Base-by-base conservation (phyloP, 53 echinoderm and acorn worm genomes). In the Echinarachnius parma region DNA sequence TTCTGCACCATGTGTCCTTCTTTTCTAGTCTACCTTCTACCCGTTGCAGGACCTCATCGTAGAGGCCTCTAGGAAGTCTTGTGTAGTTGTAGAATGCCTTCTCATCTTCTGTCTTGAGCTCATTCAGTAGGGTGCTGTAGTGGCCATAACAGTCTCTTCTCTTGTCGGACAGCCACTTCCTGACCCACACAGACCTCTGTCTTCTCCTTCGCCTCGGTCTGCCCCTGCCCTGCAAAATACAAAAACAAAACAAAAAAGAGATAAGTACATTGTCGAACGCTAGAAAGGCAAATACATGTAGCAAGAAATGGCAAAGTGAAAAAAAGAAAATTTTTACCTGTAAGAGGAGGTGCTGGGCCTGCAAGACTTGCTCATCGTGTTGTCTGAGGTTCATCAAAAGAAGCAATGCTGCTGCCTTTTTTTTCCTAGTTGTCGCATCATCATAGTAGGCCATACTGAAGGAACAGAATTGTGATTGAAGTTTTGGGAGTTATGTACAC, bases 1-100 rank as follows among this genome's bases (percentile, higher is more conserved):
- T 34, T 59, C 80, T 53, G 45, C 20, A 57, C 42, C 42, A 22
- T 52, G 67, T 79, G 50, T 35, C 42, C 56, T 36, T 53, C 67
- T 67, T 66, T 32, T 49, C 47, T 63, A 77, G 64, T 46, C 64
- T 28, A 31, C 19, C 29, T 49, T 49, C 50, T 50, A 76, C 42
- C 22, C 76, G 36, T 39, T 5, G 14, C 55, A 53, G 50, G 53
- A n/a, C n/a, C n/a, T n/a, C 75, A 75, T 59, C 39, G 28, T 21
- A 59, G 24, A 75, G 32, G 24, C 22, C 75, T 44, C 21, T 32
- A 7, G 58, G 27, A 22, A 75, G 32, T 35, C 59, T 31, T 34
- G 34, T 75, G 58, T 34, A 58, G 28, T 75, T 75, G n/a, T 15
- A 27, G 21, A 21, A n/a, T n/a, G n/a, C n/a, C n/a, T n/a, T n/a